Conservation (phyloP, 2,797 vertebrate genomes). For the Dermochelys coriacea region DNA sequence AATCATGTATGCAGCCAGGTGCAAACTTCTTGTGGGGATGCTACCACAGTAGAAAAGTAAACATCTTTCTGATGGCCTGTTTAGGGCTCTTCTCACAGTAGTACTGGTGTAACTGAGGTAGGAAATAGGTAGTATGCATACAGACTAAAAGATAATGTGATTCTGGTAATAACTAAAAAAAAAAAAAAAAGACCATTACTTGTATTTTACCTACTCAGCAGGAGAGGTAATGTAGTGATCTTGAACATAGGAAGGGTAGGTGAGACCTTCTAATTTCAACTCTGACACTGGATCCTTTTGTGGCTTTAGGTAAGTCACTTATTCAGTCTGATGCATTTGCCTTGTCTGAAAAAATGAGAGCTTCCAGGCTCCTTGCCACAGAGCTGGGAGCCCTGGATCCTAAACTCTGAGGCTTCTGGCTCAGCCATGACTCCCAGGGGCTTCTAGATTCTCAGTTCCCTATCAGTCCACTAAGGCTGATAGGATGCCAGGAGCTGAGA, state of each 20-base stretch:
- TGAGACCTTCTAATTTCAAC: not conserved
- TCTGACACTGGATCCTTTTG: not conserved
- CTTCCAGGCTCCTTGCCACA: not conserved
- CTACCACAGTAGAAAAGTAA: not conserved
- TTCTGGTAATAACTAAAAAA: not conserved
- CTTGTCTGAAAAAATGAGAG: not conserved
- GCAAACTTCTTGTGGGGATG: not conserved
- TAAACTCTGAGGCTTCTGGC: not conserved
- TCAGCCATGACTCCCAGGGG: not conserved
- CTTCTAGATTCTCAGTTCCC: not conserved
- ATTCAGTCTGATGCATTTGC: not conserved
- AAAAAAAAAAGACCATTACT: not conserved
- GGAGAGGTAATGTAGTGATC: not conserved
- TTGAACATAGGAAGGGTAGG: not conserved
- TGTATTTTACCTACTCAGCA: not conserved
- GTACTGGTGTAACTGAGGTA: not conserved
- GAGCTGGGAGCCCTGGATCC: not conserved
- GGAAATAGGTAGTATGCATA: not conserved
- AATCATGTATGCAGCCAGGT: not conserved
- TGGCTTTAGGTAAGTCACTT: conserved; percentile 16
- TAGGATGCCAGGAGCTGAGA: not conserved
- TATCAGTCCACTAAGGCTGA: not conserved
- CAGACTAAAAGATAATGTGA: not conserved
- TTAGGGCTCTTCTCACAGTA: not conserved
- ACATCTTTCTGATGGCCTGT: not conserved